Base-by-base conservation (phyloP, 2,113 vertebrate species). In the Tragulus kanchil region DNA sequence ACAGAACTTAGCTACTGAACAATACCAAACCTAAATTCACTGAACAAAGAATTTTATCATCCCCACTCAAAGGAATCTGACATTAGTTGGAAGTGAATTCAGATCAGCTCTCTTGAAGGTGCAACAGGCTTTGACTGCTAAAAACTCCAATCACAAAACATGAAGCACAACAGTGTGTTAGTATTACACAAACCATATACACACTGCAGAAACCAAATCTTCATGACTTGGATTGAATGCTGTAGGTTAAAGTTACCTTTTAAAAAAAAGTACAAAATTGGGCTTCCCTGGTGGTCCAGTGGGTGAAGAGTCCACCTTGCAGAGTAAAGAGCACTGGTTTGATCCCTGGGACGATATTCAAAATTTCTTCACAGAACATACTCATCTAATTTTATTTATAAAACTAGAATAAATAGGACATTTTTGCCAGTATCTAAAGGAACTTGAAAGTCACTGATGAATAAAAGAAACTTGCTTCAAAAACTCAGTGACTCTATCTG, bases 301-400 rank as follows among this genome's bases (percentile, higher is more conserved):
- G 36, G 36, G 36, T 36, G 36, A 36, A 36, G 36, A 36, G 36
- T 36, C 36, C 36, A 36, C 36, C 36, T 36, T 36, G 36, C 36
- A 36, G 36, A 2, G 36, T 36, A 36, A 36, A 36, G 36, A 36
- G 36, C 36, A 36, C 36, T 36, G 36, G 36, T 36, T 36, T 36
- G 36, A 36, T 36, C 36, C 36, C 36, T 36, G 36, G 36, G n/a
- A n/a, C n/a, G n/a, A n/a, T n/a, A n/a, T n/a, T n/a, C n/a, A n/a
- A n/a, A n/a, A n/a, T n/a, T n/a, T 77, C 75, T 52, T 85, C 62
- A 79, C 23, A 69, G 82, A 59, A 15, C 48, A 81, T 1, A 45
- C 16, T 81, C 23, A 58, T 73, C 90, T 96, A 84, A 90, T 96
- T 93, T 69, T 56, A 73, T 87, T 56, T 65, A 54, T 26, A 58